phyloP scores from a whole-genome alignment of 2,113 vertebrate species.

The Corydoras maculifer region DNA sequence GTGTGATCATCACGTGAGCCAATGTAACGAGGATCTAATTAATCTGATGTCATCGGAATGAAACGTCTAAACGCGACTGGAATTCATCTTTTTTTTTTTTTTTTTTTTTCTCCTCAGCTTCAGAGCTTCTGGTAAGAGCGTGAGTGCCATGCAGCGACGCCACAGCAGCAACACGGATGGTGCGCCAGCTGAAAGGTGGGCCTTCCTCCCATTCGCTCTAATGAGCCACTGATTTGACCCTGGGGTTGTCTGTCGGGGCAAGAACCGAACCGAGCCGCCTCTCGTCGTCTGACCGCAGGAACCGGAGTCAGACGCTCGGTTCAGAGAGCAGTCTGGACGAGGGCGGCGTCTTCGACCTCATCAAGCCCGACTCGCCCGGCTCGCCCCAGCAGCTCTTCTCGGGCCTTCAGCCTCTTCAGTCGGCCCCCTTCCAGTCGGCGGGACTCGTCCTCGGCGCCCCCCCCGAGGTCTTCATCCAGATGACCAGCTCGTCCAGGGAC shows the following conservation, averaged over 20 bases:
- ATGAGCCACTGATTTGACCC: neutral
- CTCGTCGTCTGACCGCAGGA: conserved; percentile 57
- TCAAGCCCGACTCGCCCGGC: conserved; percentile 77
- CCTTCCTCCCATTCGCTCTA: neutral
- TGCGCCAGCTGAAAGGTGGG: conserved; percentile 85
- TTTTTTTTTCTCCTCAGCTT: conserved; percentile 36
- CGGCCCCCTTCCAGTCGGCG: conserved; percentile 73
- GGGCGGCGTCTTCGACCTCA: conserved; percentile 84
- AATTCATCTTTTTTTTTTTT: too few relatives aligned
- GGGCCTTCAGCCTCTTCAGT: conserved; percentile 78
- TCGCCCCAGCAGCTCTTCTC: conserved; percentile 85
- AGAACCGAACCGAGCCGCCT: neutral
- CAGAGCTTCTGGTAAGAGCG: conserved; percentile 70
- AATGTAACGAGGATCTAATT: too few relatives aligned
- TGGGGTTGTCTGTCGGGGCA: too few relatives aligned
- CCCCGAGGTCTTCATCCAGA: conserved; percentile 89
- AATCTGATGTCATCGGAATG: too few relatives aligned
- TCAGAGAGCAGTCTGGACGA: conserved; percentile 86
- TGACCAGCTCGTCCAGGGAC: conserved; percentile 76
- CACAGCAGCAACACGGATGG: conserved; percentile 96
- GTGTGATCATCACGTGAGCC: too few relatives aligned
- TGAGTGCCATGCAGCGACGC: conserved; percentile 94
- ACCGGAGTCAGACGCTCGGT: conserved; percentile 82
- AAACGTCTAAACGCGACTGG: too few relatives aligned
- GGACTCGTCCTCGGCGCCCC: conserved; percentile 83